Evolutionary conservation across 2,797 vertebrate species (phyloP).

Genomic region (Moxostoma hubbsi): DNA sequence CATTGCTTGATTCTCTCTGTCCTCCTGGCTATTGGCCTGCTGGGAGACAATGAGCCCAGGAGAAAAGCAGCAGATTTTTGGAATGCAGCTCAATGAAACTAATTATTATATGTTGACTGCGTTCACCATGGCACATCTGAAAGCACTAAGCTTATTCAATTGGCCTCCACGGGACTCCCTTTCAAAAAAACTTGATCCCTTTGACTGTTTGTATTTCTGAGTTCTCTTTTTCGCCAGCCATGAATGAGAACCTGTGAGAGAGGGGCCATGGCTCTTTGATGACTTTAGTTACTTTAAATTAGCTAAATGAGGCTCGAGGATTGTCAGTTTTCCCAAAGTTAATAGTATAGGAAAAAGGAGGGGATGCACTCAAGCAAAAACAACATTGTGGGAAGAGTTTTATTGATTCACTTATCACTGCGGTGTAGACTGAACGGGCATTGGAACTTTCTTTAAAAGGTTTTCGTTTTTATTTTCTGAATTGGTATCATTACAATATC

Average conservation of each 20-base stretch:
- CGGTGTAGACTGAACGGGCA: not conserved
- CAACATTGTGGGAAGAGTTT: conserved; percentile 37
- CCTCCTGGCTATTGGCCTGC: conserved; percentile 99
- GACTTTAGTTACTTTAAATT: conserved; percentile 99
- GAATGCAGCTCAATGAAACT: conserved; percentile 99
- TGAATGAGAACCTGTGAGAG: conserved; percentile 96
- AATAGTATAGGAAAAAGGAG: conserved; percentile 67
- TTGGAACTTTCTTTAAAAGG: not conserved
- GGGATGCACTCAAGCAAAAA: conserved; percentile 49
- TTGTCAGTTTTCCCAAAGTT: conserved; percentile 68
- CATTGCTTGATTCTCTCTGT: conserved; percentile 99
- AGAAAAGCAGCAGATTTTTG: conserved; percentile 99
- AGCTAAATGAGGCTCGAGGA: conserved; percentile 89
- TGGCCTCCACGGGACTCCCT: conserved; percentile 97
- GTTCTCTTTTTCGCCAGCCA: conserved; percentile 87
- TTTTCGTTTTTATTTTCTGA: not conserved
- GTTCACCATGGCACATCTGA: conserved; percentile 99
- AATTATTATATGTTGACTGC: conserved; percentile 99
- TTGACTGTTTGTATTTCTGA: conserved; percentile 99
- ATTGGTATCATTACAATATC: too few relatives aligned
- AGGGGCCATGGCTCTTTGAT: conserved; percentile 86
- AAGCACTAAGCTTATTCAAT: conserved; percentile 99
- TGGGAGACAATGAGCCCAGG: conserved; percentile 93
- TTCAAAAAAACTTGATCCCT: conserved; percentile 93
- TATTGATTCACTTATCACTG: conserved; percentile 46